phyloP scores from a whole-genome alignment of 2,888 invertebrate genomes.

The Eurytoma californica region DNA sequence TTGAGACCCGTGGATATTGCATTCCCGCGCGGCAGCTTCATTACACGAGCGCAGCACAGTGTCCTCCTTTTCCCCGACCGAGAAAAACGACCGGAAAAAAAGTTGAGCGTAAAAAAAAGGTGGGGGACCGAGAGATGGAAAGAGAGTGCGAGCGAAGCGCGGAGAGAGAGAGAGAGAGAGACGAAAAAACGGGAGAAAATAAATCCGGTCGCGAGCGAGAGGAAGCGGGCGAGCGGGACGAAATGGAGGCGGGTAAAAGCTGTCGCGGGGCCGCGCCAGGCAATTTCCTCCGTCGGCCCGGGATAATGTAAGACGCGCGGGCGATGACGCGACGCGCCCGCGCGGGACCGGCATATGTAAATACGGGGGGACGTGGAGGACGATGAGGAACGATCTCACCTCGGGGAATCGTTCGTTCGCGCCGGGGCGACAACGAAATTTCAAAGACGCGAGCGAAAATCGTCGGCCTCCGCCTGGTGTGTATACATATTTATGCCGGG shows the following conservation, averaged over 20 bases:
- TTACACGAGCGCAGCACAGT: not conserved
- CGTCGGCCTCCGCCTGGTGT: too few species aligned
- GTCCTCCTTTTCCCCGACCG: not conserved
- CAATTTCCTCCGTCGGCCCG: slow-evolving; percentile 31
- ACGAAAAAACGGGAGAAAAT: not conserved
- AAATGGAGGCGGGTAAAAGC: not conserved
- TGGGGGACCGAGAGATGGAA: slow-evolving; percentile 1
- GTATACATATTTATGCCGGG: too few species aligned
- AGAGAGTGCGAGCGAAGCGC: not conserved
- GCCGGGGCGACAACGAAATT: not conserved
- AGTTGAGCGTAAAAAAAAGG: not conserved
- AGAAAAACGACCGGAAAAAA: not conserved
- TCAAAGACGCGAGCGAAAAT: too few species aligned
- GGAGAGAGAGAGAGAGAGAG: not conserved
- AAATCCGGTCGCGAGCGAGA: too few species aligned
- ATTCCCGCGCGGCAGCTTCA: not conserved
- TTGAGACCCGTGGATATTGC: slow-evolving; percentile 1
- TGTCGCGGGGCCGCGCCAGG: not conserved
- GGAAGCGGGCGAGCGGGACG: not conserved
- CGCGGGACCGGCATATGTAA: slow-evolving; percentile 11
- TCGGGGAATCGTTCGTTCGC: slow-evolving; percentile 18
- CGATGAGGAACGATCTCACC: slow-evolving; percentile 10
- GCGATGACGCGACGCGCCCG: not conserved
- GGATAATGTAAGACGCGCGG: slow-evolving; percentile 2
- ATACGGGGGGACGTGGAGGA: not conserved